Evolutionary conservation across 2,888 invertebrate genomes (phyloP), one percentile per base, ranked within the genome.

Genomic region (Odontocolon sp.): DNA sequence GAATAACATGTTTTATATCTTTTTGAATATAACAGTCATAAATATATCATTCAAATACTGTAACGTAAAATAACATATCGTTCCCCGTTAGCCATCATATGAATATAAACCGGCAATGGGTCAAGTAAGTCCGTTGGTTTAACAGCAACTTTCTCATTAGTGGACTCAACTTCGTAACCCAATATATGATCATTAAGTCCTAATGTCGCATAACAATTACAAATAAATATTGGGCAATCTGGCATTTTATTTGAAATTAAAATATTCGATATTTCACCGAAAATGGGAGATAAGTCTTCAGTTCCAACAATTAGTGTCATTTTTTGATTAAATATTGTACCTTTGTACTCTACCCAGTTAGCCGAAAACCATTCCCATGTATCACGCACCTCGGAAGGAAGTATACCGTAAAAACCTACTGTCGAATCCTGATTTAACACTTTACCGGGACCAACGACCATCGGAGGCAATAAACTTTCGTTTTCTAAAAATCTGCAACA

Each of bases 311-410:
- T 18, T 2, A 67, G 33, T 8, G 42, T 26, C 67, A 67, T 56
- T 33, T 67, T 56, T n/a, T 45, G 67, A 45, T 56, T 56, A 21
- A 56, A 67, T 31, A 3, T 14, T 14, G 28, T 54, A n/a, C 56
- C 45, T n/a, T 67, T 67, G 18, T 56, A 45, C 6, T 56, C 45
- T 21, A 67, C 45, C 67, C 67, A 56, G 47, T 56, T 67, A 8
- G 45, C 31, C 36, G 21, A 11, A n/a, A 42, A 67, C 8, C 56
- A 67, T 45, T 45, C 33, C 31, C 31, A n/a, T 54, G 2, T 28
- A 28, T 28, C 18, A 18, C 66, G 54, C 54, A 42, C n/a, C 21
- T 47, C 45, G 33, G 23, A 11, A 3, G 67, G 45, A 67, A 56
- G 56, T 56, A 33, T 23, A 28, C 11, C 8, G 11, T 67, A 67